phyloP scores from a whole-genome alignment of 2,888 invertebrate species.

The Creontiades dilutus region DNA sequence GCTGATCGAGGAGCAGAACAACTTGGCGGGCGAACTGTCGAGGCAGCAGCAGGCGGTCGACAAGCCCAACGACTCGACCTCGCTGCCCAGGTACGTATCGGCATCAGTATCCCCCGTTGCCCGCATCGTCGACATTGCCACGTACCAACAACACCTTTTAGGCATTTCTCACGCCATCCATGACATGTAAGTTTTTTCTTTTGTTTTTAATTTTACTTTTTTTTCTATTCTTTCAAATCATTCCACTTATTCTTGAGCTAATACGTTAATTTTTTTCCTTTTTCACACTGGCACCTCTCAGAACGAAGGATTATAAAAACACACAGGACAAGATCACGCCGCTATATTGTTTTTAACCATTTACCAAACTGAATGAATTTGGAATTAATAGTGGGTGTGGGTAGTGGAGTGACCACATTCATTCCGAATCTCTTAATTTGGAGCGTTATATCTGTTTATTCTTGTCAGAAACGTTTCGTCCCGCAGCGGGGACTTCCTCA shows the following conservation, averaged over 20 bases:
- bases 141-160: conserved; percentile 75
- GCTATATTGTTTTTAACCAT: too few species aligned
- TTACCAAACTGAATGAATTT: conserved; percentile 17
- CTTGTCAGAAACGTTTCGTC: too few species aligned
- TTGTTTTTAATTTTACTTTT: conserved; percentile 40
- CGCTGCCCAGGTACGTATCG: conserved; percentile 75
- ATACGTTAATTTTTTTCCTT: background rate
- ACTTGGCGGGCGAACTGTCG: conserved; percentile 55
- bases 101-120: conserved; percentile 72
- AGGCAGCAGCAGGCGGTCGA: conserved; percentile 54
- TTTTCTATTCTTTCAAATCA: background rate
- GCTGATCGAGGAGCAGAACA: conserved; percentile 81
- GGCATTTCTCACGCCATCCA: conserved; percentile 73
- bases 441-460: too few species aligned
- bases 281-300: conserved; percentile 16
- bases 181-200: conserved; percentile 68
- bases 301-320: conserved; percentile 12
- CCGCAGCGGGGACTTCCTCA: too few species aligned
- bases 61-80: conserved; percentile 71
- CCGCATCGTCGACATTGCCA: conserved; percentile 74
- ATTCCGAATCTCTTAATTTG: too few species aligned
- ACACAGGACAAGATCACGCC: conserved; percentile 10
- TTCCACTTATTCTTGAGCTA: background rate
- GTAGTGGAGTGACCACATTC: too few species aligned
- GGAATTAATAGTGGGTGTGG: too few species aligned